Percentiles rank a stretch among this genome's conserved stretches.
Evolutionary conservation across 2,113 vertebrate genomes (phyloP).

Genomic region (Scomber japonicus): DNA sequence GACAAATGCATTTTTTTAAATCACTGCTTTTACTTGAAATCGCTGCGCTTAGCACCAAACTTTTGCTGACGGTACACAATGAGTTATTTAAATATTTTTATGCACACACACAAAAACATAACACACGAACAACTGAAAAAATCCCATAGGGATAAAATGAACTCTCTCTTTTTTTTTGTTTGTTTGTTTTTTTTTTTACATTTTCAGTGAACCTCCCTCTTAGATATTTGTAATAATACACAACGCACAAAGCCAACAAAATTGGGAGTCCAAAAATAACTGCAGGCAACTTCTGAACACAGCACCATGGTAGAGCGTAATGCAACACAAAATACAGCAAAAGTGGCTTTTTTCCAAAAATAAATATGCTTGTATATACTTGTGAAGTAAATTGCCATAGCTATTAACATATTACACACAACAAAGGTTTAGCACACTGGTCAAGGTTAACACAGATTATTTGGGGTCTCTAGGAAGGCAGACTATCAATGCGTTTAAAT

Average conservation of each 20-base stretch:
- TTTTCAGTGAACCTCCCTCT: constrained; percentile 63
- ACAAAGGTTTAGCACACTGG: constrained; percentile 72
- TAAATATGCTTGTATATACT: constrained; percentile 83
- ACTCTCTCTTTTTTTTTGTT: constrained; percentile 49
- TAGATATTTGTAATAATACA: constrained; percentile 81
- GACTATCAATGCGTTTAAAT: constrained; percentile 65
- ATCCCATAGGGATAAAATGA: constrained; percentile 94
- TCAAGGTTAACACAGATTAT: constrained; percentile 74
- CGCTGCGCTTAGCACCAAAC: constrained; percentile 82
- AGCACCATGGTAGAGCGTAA: constrained; percentile 84
- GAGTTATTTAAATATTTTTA: constrained; percentile 80
- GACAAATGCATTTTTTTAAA: constrained; percentile 51
- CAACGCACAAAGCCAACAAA: constrained; percentile 73
- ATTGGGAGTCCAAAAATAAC: constrained; percentile 63
- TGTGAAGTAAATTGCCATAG: constrained; percentile 70
- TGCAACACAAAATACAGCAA: constrained; percentile 70
- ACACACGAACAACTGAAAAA: constrained; percentile 74
- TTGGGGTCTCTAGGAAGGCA: constrained; percentile 76
- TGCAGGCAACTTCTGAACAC: constrained; percentile 80
- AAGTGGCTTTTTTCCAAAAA: constrained; percentile 84
- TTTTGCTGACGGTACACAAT: constrained; percentile 71
- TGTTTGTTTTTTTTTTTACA: constrained; percentile 49
- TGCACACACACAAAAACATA: constrained; percentile 69
- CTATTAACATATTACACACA: constrained; percentile 73
- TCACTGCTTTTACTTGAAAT: constrained; percentile 58